Percentiles rank a stretch among this genome's conserved stretches.
phyloP scores from a whole-genome alignment of 2,797 vertebrate species.

The Megalops cyprinoides region DNA sequence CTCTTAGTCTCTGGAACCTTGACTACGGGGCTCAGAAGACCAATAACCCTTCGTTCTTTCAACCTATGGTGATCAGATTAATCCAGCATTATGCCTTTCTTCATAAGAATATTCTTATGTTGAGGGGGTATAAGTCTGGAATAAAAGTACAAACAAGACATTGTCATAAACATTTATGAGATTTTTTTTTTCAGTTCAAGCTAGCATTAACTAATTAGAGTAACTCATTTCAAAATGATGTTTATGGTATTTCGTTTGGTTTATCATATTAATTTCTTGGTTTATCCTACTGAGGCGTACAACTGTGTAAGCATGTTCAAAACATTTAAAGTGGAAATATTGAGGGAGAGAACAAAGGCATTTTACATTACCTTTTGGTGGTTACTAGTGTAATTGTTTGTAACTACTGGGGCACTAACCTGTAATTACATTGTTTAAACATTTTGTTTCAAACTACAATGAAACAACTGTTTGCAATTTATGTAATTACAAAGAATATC shows the following conservation, averaged over 20 bases:
- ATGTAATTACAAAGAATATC: too few relatives aligned
- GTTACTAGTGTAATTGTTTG: too few relatives aligned
- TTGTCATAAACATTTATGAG: too few relatives aligned
- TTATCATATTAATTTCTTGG: too few relatives aligned
- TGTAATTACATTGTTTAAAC: neutral
- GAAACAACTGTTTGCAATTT: too few relatives aligned
- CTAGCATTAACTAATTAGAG: too few relatives aligned
- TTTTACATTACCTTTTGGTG: too few relatives aligned
- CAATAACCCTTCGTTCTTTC: neutral
- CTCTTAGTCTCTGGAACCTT: neutral
- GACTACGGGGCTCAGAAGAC: neutral
- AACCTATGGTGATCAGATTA: neutral
- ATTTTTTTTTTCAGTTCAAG: too few relatives aligned
- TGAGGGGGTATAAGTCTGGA: neutral
- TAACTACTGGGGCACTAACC: neutral
- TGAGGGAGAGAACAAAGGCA: neutral
- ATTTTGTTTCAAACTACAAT: too few relatives aligned
- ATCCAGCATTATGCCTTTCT: neutral
- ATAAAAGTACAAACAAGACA: neutral
- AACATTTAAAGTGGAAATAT: neutral
- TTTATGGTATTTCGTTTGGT: neutral
- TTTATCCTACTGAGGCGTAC: too few relatives aligned
- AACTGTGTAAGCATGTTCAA: neutral
- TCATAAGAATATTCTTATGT: neutral
- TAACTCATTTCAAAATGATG: too few relatives aligned